Conservation (phyloP, 2,113 vertebrate genomes). For the Illadopsis cleaveri region DNA sequence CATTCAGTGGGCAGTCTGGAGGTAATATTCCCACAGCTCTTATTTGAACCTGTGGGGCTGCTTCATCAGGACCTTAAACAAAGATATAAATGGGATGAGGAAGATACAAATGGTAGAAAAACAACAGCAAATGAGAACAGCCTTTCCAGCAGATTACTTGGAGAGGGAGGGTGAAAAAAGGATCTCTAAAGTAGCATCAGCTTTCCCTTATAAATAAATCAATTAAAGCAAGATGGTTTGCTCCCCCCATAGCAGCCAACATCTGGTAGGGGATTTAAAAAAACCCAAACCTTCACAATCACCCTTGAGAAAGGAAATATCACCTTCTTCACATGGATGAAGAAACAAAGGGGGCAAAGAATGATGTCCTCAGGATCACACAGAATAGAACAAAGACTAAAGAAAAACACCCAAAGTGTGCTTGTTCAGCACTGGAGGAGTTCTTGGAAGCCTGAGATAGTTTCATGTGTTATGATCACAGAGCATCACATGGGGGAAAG, state of each 20-base stretch:
- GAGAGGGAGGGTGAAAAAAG: too few relatives aligned
- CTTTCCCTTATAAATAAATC: neutral
- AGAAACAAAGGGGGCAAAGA: neutral
- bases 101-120: neutral
- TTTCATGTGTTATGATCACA: constrained; percentile 36
- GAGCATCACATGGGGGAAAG: constrained; percentile 24
- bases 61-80: neutral
- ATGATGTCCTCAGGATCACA: neutral
- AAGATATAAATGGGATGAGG: neutral
- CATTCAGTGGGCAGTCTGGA: neutral
- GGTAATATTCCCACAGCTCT: neutral
- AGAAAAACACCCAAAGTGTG: neutral
- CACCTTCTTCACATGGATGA: neutral
- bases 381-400: neutral
- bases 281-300: neutral
- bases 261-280: neutral
- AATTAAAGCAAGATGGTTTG: neutral
- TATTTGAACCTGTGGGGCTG: neutral
- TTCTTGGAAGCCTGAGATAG: constrained; percentile 50
- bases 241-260: neutral
- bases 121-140: neutral
- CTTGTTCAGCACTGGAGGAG: constrained; percentile 36
- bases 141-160: neutral
- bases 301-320: neutral
- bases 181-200: neutral